phyloP scores from a whole-genome alignment of 2,113 vertebrate species.

The Perognathus longimembris region DNA sequence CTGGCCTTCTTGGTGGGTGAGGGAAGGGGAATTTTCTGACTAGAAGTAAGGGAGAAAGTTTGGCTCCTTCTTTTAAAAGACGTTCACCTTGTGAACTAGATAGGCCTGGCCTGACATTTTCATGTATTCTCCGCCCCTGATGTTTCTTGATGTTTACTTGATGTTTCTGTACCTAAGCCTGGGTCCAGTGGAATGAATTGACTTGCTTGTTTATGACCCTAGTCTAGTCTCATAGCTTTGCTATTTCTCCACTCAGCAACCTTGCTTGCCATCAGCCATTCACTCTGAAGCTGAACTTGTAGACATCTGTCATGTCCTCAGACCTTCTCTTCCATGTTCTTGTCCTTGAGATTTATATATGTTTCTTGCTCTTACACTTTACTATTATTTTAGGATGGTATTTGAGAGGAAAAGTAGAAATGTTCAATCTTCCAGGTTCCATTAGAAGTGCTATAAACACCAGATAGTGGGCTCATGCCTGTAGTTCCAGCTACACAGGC shows the following conservation, averaged over 20 bases:
- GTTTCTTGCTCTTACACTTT: not conserved
- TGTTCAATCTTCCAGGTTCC: not conserved
- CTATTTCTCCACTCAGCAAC: not conserved
- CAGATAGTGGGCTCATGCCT: too few relatives aligned
- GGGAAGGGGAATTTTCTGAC: not conserved
- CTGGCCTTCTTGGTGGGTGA: not conserved
- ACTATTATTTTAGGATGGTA: not conserved
- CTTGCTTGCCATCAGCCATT: not conserved
- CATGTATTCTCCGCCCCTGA: not conserved
- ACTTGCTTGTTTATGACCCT: not conserved
- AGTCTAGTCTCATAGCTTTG: not conserved
- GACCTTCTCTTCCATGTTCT: not conserved
- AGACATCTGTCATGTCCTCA: not conserved
- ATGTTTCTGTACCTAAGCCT: not conserved
- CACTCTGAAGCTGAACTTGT: not conserved
- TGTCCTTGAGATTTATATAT: not conserved
- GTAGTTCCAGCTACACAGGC: too few relatives aligned
- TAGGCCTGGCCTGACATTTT: not conserved
- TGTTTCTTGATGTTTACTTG: not conserved
- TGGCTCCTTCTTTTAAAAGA: not conserved
- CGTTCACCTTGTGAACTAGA: not conserved
- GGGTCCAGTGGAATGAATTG: not conserved
- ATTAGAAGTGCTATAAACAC: too few relatives aligned
- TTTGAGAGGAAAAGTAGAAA: constrained; percentile 4
- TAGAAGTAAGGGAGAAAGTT: not conserved